phyloP scores from a whole-genome alignment of 2,113 vertebrate species.

The Neotragus pygmaeus region DNA sequence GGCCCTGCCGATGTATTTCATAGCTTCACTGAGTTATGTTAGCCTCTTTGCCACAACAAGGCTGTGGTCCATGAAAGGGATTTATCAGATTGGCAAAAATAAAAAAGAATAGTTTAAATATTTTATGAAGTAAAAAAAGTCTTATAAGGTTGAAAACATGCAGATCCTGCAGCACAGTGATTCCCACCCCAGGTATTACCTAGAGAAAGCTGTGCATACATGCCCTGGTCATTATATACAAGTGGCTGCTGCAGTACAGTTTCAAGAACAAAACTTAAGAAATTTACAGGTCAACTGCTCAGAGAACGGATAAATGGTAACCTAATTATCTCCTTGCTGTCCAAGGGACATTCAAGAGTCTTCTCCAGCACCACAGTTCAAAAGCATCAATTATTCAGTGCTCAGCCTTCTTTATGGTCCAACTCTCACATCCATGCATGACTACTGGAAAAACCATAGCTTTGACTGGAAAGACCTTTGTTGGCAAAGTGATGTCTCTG shows the following conservation, averaged over 20 bases:
- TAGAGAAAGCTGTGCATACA: background rate
- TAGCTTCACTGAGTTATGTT: background rate
- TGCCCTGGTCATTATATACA: too few species aligned
- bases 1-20: background rate
- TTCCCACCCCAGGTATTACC: background rate
- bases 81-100: background rate
- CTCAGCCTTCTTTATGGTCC: background rate
- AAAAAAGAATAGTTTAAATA: background rate
- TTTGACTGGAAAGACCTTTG: background rate
- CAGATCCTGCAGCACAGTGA: background rate
- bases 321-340: background rate
- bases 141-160: background rate
- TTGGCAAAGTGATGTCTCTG: background rate
- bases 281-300: background rate
- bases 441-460: background rate
- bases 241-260: fast-evolving
- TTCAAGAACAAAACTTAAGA: background rate
- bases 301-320: background rate
- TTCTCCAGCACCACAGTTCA: background rate
- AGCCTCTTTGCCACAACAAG: background rate
- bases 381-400: background rate
- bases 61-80: background rate
- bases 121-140: background rate
- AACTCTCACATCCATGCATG: background rate
- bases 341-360: background rate